A percentile compares a stretch with the other conserved stretches of the same genome.
phyloP scores from a whole-genome alignment of 1,140 invertebrate species.

The Phthorimaea operculella region DNA sequence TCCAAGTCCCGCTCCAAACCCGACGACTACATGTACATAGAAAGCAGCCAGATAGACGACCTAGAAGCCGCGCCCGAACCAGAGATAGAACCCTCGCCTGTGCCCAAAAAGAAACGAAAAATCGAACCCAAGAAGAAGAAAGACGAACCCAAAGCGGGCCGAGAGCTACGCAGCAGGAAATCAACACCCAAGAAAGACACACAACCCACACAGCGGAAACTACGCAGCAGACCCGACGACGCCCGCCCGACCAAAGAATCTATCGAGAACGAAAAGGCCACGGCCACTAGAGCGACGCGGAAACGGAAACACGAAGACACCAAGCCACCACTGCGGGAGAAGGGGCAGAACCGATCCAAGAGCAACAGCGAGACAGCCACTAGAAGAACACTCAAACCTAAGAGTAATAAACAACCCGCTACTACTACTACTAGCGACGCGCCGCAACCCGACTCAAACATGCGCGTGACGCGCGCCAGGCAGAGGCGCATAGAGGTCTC shows the following conservation, averaged over 20 bases:
- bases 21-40: slow-evolving; percentile 57
- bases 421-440: too few species aligned
- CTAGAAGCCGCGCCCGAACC: slow-evolving; percentile 52
- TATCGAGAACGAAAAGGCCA: slow-evolving; percentile 53
- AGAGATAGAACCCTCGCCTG: slow-evolving; percentile 32
- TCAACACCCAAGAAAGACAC: not conserved
- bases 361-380: slow-evolving; percentile 25
- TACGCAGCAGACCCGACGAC: slow-evolving; percentile 14
- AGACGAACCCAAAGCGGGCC: slow-evolving; percentile 21
- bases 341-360: slow-evolving; percentile 46
- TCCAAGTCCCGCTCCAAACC: slow-evolving; percentile 53
- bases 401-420: slow-evolving; percentile 13
- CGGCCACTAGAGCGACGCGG: slow-evolving; percentile 30
- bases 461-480: slow-evolving; percentile 50
- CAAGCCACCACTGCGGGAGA: slow-evolving; percentile 52
- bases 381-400: slow-evolving; percentile 38
- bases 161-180: slow-evolving; percentile 23
- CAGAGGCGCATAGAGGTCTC: slow-evolving; percentile 42
- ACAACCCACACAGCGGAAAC: not conserved
- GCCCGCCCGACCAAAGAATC: slow-evolving; percentile 48
- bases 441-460: slow-evolving; percentile 23
- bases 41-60: slow-evolving; percentile 51
- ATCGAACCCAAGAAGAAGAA: slow-evolving; percentile 26
- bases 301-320: slow-evolving; percentile 44
- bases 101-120: slow-evolving; percentile 51